Conservation (phyloP, 2,113 vertebrate species). For the mouse (Mus musculus) region GRCm39 chr8:58092501-58093000, state of each 20-base stretch:
- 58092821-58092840: conserved; percentile 36
- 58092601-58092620: neutral
- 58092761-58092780: neutral
- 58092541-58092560: neutral
- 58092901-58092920: conserved; percentile 20
- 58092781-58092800: conserved; percentile 37
- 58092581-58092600: neutral
- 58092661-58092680: neutral
- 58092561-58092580: conserved; percentile 55
- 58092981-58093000: neutral
- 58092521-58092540: conserved; percentile 64
- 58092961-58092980: conserved; percentile 15
- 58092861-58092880: conserved; percentile 51
- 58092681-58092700: neutral
- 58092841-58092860: conserved; percentile 57
- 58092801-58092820: neutral
- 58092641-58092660: neutral
- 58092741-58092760: conserved; percentile 39
- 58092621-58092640: neutral
- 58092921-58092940: conserved; percentile 14
- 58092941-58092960: conserved; percentile 3
- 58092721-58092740: neutral
- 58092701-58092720: neutral
- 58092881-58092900: conserved; percentile 53
- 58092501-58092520: neutral